Evolutionary conservation across 2,888 invertebrate genomes (phyloP).

Genomic region (Platycnemis pennipes): DNA sequence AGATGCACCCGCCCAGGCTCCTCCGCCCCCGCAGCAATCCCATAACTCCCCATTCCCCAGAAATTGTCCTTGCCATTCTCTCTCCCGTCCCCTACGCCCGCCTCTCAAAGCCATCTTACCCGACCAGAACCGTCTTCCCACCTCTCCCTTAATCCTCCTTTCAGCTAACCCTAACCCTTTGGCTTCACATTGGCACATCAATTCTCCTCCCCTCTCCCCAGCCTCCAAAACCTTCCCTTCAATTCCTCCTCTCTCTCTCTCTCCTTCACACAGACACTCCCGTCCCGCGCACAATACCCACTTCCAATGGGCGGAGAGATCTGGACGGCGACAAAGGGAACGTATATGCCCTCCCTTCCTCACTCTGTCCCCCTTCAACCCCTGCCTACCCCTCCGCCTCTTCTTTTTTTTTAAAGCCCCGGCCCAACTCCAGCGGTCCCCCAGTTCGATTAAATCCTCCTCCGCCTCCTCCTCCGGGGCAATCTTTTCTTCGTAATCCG

Average conservation of each 20-base stretch:
- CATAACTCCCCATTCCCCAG: constrained; percentile 8
- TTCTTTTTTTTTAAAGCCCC: background rate
- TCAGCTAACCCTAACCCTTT: constrained; percentile 11
- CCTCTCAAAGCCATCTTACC: background rate
- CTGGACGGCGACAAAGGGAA: background rate
- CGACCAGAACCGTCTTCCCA: background rate
- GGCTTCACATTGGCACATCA: constrained; percentile 7
- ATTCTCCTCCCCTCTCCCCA: background rate
- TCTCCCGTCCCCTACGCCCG: background rate
- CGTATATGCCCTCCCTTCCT: background rate
- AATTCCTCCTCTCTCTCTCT: background rate
- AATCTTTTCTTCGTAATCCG: constrained; percentile 19
- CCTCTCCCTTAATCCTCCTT: background rate
- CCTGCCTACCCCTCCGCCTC: background rate
- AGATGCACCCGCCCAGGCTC: background rate
- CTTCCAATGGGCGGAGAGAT: constrained; percentile 7
- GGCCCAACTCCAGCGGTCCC: background rate
- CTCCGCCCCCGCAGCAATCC: background rate
- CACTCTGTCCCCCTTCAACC: background rate
- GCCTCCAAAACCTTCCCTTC: background rate
- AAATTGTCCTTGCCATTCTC: background rate
- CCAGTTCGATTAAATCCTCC: constrained; percentile 27
- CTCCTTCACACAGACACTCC: background rate
- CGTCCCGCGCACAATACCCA: constrained; percentile 14
- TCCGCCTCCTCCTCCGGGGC: background rate